These are phyloP conservation scores for Pterocles gutturalis DNA, from an alignment of 2,113 vertebrate genomes.

Conservation along the genomic window DNA sequence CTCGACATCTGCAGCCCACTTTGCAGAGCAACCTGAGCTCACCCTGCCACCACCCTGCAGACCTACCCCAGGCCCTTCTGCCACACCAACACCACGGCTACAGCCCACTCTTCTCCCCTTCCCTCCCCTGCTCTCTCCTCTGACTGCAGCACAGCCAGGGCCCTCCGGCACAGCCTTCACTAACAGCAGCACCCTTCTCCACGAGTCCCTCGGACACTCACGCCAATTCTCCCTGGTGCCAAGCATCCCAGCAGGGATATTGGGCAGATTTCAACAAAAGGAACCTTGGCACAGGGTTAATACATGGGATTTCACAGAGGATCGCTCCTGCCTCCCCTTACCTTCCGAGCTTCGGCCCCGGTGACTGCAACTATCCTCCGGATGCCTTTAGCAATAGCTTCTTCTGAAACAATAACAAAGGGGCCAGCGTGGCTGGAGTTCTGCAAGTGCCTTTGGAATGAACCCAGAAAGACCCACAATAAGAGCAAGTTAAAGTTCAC, in stretches of 20 bases:
- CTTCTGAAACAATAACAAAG: conserved; percentile 95
- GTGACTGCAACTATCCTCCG: conserved; percentile 96
- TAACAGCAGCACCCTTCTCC: not conserved
- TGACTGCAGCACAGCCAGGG: not conserved
- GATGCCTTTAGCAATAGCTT: conserved; percentile 98
- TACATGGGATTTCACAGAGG: not conserved
- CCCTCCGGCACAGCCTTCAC: not conserved
- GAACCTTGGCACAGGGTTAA: not conserved
- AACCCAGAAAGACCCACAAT: not conserved
- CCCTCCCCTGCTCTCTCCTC: not conserved
- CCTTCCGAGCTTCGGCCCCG: conserved; percentile 93
- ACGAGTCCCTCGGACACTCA: not conserved
- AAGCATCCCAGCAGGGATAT: not conserved
- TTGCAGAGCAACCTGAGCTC: not conserved
- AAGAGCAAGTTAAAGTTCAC: not conserved
- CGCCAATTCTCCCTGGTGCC: not conserved
- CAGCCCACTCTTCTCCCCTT: not conserved
- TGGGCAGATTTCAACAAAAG: not conserved
- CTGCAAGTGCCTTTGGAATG: conserved; percentile 86
- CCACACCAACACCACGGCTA: not conserved
- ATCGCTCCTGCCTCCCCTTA: conserved; percentile 44
- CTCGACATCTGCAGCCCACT: not conserved
- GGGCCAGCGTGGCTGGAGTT: conserved; percentile 89
- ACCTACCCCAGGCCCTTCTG: not conserved
- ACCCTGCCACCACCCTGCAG: not conserved